Evolutionary conservation across 2,797 vertebrate species (phyloP).

Genomic region (Pitangus sulphuratus): DNA sequence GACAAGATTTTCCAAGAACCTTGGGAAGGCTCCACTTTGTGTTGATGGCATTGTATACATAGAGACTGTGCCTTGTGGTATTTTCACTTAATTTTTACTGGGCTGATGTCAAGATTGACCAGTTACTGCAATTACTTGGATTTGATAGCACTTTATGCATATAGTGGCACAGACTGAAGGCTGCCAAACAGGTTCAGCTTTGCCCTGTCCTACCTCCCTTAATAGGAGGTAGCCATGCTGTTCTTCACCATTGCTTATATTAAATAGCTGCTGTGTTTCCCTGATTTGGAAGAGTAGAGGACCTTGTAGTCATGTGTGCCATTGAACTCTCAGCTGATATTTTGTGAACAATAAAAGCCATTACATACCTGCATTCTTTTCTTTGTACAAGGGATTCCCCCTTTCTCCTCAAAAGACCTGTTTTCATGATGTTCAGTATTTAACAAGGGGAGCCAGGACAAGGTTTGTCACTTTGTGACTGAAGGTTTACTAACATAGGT

Average conservation of each 20-base stretch:
- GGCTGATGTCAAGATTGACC: background rate
- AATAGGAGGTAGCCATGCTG: background rate
- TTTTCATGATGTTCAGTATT: background rate
- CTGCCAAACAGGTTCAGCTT: background rate
- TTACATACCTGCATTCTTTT: background rate
- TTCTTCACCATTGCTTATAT: background rate
- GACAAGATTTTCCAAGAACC: background rate
- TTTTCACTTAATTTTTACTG: background rate
- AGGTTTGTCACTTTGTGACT: background rate
- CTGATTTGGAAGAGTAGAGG: background rate
- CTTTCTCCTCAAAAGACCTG: background rate
- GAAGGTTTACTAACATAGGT: background rate
- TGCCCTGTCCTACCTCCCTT: background rate
- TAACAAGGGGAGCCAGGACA: background rate
- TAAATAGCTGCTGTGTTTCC: background rate
- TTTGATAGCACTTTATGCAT: background rate
- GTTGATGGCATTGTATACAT: fast-evolving
- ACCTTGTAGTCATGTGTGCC: background rate
- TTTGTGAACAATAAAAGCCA: background rate
- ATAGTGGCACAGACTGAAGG: background rate
- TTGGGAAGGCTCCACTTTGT: background rate
- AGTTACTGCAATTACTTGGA: background rate
- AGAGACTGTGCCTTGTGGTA: background rate
- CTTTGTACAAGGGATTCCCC: background rate
- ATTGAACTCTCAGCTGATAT: background rate